Conservation (phyloP, 2,113 vertebrate species). For the Pristiophorus japonicus region DNA sequence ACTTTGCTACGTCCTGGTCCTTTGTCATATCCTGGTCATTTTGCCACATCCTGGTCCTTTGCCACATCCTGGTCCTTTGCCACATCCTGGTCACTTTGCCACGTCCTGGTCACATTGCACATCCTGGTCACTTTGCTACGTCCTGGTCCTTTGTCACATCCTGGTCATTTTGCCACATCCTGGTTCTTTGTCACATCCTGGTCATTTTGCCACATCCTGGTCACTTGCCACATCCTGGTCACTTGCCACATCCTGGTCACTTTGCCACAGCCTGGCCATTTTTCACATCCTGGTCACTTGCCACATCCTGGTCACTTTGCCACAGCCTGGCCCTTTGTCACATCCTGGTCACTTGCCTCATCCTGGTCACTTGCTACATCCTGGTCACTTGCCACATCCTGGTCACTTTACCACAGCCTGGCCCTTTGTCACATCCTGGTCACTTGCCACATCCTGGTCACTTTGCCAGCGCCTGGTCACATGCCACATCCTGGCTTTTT, state of each 20-base stretch:
- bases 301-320: background rate
- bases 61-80: too few species aligned
- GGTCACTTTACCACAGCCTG: background rate
- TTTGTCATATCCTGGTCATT: background rate
- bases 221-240: background rate
- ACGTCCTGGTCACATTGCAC: background rate
- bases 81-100: background rate
- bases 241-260: background rate
- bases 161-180: background rate
- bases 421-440: background rate
- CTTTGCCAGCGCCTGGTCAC: too few species aligned
- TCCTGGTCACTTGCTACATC: background rate
- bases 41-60: too few species aligned
- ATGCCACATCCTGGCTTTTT: too few species aligned
- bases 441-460: background rate
- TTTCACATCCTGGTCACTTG: background rate
- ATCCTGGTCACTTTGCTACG: too few species aligned
- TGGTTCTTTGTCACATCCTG: background rate
- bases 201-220: background rate
- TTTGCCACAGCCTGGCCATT: background rate
- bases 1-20: background rate
- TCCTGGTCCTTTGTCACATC: background rate
- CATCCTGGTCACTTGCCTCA: background rate
- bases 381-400: too few species aligned
- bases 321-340: too few species aligned